Evolutionary conservation across 2,113 vertebrate genomes (phyloP).

Genomic region (Aleadryas rufinucha): DNA sequence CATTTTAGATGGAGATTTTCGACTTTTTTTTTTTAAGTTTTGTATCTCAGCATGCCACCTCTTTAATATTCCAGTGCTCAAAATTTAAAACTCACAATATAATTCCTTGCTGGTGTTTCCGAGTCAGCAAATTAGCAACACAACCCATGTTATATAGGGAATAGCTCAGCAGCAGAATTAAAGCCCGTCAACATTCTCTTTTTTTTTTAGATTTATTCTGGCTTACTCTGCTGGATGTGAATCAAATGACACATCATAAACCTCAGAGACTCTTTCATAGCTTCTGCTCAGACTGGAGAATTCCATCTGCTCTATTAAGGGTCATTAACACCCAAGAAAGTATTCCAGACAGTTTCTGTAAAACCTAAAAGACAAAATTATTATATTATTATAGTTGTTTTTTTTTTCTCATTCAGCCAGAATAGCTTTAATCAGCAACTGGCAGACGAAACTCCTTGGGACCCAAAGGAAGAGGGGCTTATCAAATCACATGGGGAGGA

Average conservation of each 20-base stretch:
- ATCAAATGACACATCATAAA: conserved; percentile 13
- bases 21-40: neutral
- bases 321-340: neutral
- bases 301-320: conserved; percentile 26
- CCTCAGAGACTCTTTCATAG: conserved; percentile 12
- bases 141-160: neutral
- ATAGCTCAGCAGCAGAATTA: conserved; percentile 8
- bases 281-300: neutral
- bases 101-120: neutral
- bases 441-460: neutral
- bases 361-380: conserved; percentile 11
- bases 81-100: neutral
- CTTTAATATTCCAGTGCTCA: conserved; percentile 7
- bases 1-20: neutral
- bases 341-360: neutral
- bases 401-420: neutral
- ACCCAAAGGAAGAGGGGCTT: neutral
- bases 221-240: neutral
- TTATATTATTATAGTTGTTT: neutral
- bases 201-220: conserved; percentile 21
- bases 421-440: conserved; percentile 29
- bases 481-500: neutral
- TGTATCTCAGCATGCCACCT: neutral
- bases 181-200: neutral
- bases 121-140: conserved; percentile 44